These are phyloP conservation scores for Drosophila sturtevanti DNA, from an alignment of 1,140 invertebrate species.

Conservation along the genomic window DNA sequence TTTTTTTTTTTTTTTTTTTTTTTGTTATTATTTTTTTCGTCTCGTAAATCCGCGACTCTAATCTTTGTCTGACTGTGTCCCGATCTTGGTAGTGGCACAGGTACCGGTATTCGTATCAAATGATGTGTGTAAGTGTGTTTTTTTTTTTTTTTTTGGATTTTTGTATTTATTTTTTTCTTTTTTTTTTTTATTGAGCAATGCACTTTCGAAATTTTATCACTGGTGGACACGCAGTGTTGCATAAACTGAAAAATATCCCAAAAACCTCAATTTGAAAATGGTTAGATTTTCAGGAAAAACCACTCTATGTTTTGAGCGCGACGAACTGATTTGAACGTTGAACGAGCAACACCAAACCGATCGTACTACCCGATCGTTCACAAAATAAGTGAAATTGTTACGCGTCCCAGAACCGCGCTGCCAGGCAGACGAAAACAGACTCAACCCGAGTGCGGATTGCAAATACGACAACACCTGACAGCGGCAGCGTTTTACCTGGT, in stretches of 20 bases:
- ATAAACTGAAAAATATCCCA: slow-evolving; percentile 25
- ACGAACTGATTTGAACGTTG: slow-evolving; percentile 20
- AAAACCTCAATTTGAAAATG: slow-evolving; percentile 36
- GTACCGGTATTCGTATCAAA: neutral
- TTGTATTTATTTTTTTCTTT: slow-evolving; percentile 8
- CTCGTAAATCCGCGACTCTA: slow-evolving; percentile 24
- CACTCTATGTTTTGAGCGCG: slow-evolving; percentile 5
- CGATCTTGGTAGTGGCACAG: neutral
- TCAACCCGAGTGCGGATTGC: slow-evolving; percentile 66
- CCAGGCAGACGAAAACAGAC: slow-evolving; percentile 77
- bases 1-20: neutral
- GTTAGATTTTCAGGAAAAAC: slow-evolving; percentile 39
- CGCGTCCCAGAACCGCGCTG: slow-evolving; percentile 78
- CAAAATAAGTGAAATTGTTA: slow-evolving; percentile 46
- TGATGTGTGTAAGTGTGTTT: slow-evolving; percentile 1
- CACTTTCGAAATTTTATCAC: slow-evolving; percentile 49
- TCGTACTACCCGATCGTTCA: slow-evolving; percentile 33
- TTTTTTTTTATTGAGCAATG: neutral
- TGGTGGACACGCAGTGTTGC: slow-evolving; percentile 43
- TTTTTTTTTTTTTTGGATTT: too few relatives aligned
- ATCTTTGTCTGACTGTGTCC: slow-evolving; percentile 24
- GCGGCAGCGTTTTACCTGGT: slow-evolving; percentile 32
- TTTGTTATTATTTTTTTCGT: neutral
- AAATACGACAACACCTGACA: slow-evolving; percentile 78
- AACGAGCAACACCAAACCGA: slow-evolving; percentile 34